Percentiles rank a stretch among this genome's conserved stretches.
These are phyloP conservation scores for Solea solea DNA, from an alignment of 2,113 vertebrate species.

Conservation along the genomic window DNA sequence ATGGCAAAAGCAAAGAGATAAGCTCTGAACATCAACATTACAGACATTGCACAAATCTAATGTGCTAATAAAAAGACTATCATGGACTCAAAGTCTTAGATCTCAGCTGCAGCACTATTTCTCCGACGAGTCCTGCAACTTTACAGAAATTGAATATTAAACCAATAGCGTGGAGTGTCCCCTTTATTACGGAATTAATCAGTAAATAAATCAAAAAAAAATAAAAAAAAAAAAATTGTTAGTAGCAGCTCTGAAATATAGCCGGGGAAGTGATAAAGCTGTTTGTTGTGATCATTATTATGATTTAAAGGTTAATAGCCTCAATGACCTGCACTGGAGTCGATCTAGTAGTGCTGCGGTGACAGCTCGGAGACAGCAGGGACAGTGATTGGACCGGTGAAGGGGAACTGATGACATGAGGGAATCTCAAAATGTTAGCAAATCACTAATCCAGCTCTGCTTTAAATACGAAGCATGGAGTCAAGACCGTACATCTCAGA, in stretches of 20 bases:
- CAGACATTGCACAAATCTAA: no score
- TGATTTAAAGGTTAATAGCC: constrained; percentile 23
- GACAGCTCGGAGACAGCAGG: constrained; percentile 41
- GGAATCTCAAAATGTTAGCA: constrained; percentile 46
- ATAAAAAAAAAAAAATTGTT: neutral
- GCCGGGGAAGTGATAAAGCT: neutral
- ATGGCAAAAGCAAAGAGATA: no score
- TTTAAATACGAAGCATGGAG: constrained; percentile 3
- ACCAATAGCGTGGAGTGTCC: neutral
- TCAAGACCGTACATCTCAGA: constrained; percentile 9
- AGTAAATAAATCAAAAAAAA: neutral
- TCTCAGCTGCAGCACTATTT: neutral
- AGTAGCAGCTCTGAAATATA: neutral
- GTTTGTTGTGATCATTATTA: constrained; percentile 25
- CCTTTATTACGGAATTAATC: neutral
- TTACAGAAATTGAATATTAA: neutral
- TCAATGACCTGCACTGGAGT: constrained; percentile 26
- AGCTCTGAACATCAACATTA: no score
- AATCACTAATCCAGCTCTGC: constrained; percentile 41
- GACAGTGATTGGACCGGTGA: constrained; percentile 27
- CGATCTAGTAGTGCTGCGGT: constrained; percentile 17
- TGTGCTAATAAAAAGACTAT: neutral
- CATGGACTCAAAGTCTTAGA: neutral
- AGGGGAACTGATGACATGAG: constrained; percentile 42
- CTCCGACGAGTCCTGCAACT: neutral